phyloP scores from a whole-genome alignment of 2,797 vertebrate species.

The Galago senegalensis region DNA sequence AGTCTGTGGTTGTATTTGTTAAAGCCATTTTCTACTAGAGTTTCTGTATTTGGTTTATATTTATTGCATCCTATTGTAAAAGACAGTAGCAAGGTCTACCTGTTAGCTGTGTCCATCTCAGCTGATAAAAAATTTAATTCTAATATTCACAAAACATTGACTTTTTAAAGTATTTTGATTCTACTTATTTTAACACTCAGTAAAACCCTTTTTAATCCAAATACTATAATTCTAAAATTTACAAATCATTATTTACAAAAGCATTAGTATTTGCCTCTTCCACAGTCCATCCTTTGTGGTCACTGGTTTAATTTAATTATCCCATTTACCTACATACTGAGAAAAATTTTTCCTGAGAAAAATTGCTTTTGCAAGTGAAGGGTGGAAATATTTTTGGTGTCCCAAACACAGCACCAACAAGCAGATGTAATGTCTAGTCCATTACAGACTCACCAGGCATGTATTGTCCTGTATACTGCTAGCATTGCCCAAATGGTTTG shows the following conservation, averaged over 20 bases:
- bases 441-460: background rate
- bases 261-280: background rate
- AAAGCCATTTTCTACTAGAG: background rate
- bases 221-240: background rate
- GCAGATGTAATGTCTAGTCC: too few relatives aligned
- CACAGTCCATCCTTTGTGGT: too few relatives aligned
- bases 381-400: background rate
- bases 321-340: too few relatives aligned
- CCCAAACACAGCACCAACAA: background rate
- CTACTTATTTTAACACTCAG: background rate
- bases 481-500: background rate
- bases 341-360: background rate
- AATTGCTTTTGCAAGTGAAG: background rate
- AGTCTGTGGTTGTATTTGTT: background rate
- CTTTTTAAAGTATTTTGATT: too few relatives aligned
- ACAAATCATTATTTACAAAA: background rate
- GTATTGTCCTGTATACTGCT: background rate
- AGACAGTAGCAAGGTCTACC: background rate
- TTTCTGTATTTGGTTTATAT: background rate
- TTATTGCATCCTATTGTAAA: background rate
- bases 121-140: background rate
- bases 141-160: too few relatives aligned
- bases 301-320: background rate
- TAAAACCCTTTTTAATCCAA: background rate
- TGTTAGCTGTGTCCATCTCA: background rate